phyloP scores from a whole-genome alignment of 2,113 vertebrate genomes.

The Salminus brasiliensis region DNA sequence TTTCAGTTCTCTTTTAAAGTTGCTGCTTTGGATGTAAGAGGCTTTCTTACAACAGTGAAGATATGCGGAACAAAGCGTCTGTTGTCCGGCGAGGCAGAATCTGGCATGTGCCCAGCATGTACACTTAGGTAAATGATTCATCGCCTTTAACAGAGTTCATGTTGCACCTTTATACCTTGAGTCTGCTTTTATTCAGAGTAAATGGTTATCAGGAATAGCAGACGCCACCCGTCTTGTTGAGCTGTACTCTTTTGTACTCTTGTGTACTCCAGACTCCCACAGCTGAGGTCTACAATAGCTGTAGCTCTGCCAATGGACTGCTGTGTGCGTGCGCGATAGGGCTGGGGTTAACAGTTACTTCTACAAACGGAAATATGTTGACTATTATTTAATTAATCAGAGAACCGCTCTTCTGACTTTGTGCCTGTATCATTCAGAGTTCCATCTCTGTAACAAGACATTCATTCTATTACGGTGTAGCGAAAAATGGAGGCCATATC shows the following conservation, averaged over 20 bases:
- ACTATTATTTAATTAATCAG: too few relatives aligned
- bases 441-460: too few relatives aligned
- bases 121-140: not conserved
- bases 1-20: too few relatives aligned
- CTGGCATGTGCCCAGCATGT: not conserved
- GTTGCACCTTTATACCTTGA: not conserved
- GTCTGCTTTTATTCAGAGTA: not conserved
- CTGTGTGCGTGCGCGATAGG: too few relatives aligned
- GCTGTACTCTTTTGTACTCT: not conserved
- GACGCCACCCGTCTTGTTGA: not conserved
- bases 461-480: too few relatives aligned
- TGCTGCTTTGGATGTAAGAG: too few relatives aligned
- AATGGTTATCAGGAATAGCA: not conserved
- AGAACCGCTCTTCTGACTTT: too few relatives aligned
- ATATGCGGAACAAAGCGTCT: not conserved
- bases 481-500: too few relatives aligned
- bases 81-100: not conserved
- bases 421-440: too few relatives aligned
- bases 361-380: not conserved
- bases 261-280: not conserved
- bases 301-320: not conserved
- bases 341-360: not conserved
- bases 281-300: not conserved
- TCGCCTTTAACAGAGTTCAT: not conserved
- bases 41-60: not conserved